A percentile compares a stretch with the other conserved stretches of the same genome.
Evolutionary conservation across 2,888 invertebrate genomes (phyloP).

Genomic region (Anoplius nigerrimus): DNA sequence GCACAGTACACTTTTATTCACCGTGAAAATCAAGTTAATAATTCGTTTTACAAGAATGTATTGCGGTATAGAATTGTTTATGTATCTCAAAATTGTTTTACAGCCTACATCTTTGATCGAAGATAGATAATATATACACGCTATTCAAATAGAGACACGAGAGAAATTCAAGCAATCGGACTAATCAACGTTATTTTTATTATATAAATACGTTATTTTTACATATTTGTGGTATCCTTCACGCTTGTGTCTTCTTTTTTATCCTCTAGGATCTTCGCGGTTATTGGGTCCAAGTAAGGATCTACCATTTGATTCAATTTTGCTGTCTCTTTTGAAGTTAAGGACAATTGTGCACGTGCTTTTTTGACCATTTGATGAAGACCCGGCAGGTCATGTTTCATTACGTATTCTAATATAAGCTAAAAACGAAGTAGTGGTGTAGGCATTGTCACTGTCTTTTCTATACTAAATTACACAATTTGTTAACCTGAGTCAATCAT

Average conservation of each 20-base stretch:
- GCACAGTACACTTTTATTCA: too few relatives aligned
- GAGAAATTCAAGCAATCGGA: not conserved
- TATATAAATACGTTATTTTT: conserved; percentile 11
- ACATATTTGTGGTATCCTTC: not conserved
- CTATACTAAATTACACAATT: conserved; percentile 11
- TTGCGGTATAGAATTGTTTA: too few relatives aligned
- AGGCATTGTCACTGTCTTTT: not conserved
- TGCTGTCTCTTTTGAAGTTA: conserved; percentile 76
- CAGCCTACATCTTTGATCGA: too few relatives aligned
- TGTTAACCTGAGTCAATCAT: not conserved
- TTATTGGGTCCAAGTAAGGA: conserved; percentile 73
- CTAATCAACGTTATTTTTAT: not conserved
- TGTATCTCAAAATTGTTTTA: too few relatives aligned
- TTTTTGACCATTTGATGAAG: conserved; percentile 72
- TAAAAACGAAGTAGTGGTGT: conserved; percentile 61
- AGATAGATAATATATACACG: too few relatives aligned
- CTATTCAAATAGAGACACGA: not conserved
- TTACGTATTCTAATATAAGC: conserved; percentile 78
- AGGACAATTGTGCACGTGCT: conserved; percentile 71
- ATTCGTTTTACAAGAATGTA: too few relatives aligned
- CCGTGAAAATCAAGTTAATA: too few relatives aligned
- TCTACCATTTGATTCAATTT: conserved; percentile 64
- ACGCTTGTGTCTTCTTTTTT: not conserved
- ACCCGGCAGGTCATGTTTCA: conserved; percentile 78
- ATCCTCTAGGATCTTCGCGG: conserved; percentile 64